Base-by-base conservation (phyloP, 2,888 invertebrate genomes). In the Sisyra terminalis region DNA sequence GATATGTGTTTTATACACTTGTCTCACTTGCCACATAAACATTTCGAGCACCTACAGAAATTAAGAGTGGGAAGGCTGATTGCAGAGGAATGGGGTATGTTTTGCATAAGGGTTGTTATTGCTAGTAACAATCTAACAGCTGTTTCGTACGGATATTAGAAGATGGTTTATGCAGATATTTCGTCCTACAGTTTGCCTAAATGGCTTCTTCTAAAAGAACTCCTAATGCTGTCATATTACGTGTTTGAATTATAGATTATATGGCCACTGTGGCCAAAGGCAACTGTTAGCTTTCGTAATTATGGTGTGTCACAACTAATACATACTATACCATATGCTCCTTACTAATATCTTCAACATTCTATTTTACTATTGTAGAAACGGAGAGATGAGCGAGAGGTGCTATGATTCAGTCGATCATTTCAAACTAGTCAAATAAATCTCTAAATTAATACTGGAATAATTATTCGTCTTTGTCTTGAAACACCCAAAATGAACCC, bases 171-270 rank as follows among this genome's bases (percentile, higher is more conserved):
- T 59, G 59, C 57, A 59, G 59, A 60, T 60, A 52, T 46, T 47
- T 50, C 52, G 51, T 24, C 24, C 24, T 24, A 24, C 24, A 24
- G 29, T 11, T 50, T 47, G 50, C 55, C 55, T 55, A 57, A 58
- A 57, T 55, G 57, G 59, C 56, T 55, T 54, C 55, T 54, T 55
- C 51, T 52, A 55, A 59, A 60, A 60, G 60, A 61, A 61, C 58
- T 60, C 61, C 57, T 60, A 60, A 60, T 57, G 59, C 59, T 57
- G 59, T 58, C 59, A 57, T 58, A 60, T 60, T 61, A 61, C 61
- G 61, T 61, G 61, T 60, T 57, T 54, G 57, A 60, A 60, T 42
- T 42, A 61, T 61, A 60, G 60, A 60, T 61, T 59, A 35, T 35
- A 60, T 59, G 58, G 61, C 57, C 57, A 58, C 59, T 59, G 59